Evolutionary conservation across 2,113 vertebrate genomes (phyloP).

Genomic region (Helogale parvula): DNA sequence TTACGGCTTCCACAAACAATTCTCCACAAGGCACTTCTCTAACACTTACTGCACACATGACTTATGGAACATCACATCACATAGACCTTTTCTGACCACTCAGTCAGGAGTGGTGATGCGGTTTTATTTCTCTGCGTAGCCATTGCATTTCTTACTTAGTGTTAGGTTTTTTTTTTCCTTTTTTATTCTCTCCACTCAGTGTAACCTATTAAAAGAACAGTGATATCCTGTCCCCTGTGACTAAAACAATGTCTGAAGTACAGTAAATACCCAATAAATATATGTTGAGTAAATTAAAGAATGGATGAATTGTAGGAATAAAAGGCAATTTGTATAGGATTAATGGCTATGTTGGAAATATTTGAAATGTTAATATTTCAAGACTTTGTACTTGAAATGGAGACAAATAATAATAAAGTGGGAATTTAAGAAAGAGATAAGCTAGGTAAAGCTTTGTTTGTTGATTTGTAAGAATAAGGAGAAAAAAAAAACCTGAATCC

Average conservation of each 20-base stretch:
- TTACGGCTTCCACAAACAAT: neutral
- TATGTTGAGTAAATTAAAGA: neutral
- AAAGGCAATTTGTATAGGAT: neutral
- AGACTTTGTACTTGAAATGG: neutral
- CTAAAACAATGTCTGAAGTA: neutral
- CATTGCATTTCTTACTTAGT: neutral
- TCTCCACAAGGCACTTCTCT: neutral
- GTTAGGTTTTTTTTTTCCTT: neutral
- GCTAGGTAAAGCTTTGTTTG: neutral
- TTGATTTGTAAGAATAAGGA: neutral
- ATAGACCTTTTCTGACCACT: neutral
- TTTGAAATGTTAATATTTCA: neutral
- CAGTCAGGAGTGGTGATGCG: neutral
- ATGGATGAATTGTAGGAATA: neutral
- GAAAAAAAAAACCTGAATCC: neutral
- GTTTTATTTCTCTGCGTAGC: neutral
- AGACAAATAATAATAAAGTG: neutral
- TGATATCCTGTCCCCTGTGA: neutral
- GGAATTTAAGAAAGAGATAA: neutral
- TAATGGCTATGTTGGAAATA: neutral
- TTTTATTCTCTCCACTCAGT: neutral
- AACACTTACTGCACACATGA: neutral
- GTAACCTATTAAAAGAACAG: neutral
- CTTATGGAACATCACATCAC: neutral
- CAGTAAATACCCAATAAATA: neutral